These are phyloP conservation scores for Clusia tigrina DNA, from an alignment of 2,888 invertebrate genomes.

Conservation along the genomic window DNA sequence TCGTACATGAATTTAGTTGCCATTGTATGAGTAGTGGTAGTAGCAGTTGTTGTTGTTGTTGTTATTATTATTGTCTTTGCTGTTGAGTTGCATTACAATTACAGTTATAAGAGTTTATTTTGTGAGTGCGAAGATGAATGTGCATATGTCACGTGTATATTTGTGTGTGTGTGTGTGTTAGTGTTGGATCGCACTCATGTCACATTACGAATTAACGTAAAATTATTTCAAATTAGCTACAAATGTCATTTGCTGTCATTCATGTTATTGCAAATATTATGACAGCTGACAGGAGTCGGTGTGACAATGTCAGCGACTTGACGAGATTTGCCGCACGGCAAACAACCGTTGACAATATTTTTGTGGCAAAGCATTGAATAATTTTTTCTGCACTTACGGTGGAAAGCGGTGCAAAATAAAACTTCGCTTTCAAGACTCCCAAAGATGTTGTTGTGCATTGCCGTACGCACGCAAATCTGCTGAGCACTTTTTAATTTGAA, in stretches of 20 bases:
- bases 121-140: constrained; percentile 11
- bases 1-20: constrained; percentile 10
- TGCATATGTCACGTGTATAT: not conserved
- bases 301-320: constrained; percentile 1
- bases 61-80: constrained; percentile 37
- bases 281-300: not conserved
- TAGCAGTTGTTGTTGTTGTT: constrained; percentile 33
- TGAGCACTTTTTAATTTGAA: too few relatives aligned
- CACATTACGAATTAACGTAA: constrained; percentile 11
- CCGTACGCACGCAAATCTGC: too few relatives aligned
- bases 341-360: too few relatives aligned
- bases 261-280: constrained; percentile 4
- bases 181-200: not conserved
- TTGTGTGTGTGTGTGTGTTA: constrained; percentile 2
- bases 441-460: too few relatives aligned
- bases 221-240: constrained; percentile 19
- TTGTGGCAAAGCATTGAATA: too few relatives aligned
- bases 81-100: constrained; percentile 50
- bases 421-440: too few relatives aligned
- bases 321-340: too few relatives aligned
- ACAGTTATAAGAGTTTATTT: constrained; percentile 50
- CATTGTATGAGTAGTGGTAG: constrained; percentile 25
- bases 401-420: too few relatives aligned
- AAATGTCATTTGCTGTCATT: constrained; percentile 15
- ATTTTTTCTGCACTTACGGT: too few relatives aligned